A percentile compares a stretch with the other conserved stretches of the same genome.
phyloP scores from a whole-genome alignment of 2,797 vertebrate genomes.

The Pogonophryne albipinna region DNA sequence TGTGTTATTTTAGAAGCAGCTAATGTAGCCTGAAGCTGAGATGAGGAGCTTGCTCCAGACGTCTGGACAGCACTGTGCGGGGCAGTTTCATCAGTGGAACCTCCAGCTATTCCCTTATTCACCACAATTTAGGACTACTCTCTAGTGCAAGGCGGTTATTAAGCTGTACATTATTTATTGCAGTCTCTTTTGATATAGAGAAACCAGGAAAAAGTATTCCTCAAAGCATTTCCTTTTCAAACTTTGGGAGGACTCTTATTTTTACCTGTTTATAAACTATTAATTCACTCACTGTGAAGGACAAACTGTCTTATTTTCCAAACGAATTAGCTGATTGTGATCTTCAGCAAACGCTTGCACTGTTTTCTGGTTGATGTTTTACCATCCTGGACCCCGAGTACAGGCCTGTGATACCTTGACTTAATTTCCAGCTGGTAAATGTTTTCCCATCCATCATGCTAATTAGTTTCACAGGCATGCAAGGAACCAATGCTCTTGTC shows the following conservation, averaged over 20 bases:
- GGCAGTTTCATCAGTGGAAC: constrained; percentile 29
- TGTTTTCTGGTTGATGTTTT: constrained; percentile 2
- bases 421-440: background rate
- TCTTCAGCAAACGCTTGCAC: constrained; percentile 9
- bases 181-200: constrained; percentile 8
- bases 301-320: background rate
- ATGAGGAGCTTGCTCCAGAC: background rate
- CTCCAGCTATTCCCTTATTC: constrained; percentile 1
- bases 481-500: constrained; percentile 40
- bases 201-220: background rate
- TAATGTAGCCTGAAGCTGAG: background rate
- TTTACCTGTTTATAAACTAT: background rate
- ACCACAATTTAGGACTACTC: background rate
- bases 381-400: background rate
- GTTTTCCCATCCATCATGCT: constrained; percentile 30
- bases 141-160: constrained; percentile 19
- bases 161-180: constrained; percentile 39
- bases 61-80: background rate
- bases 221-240: constrained; percentile 9
- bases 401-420: background rate
- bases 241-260: background rate
- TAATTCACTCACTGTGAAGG: background rate
- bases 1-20: background rate
- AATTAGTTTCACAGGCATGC: constrained; percentile 48
- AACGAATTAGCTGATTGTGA: background rate